Percentiles rank a stretch among this genome's conserved stretches.
These are phyloP conservation scores for Agrotis clavis DNA, from an alignment of 2,888 invertebrate species.

Conservation along the genomic window DNA sequence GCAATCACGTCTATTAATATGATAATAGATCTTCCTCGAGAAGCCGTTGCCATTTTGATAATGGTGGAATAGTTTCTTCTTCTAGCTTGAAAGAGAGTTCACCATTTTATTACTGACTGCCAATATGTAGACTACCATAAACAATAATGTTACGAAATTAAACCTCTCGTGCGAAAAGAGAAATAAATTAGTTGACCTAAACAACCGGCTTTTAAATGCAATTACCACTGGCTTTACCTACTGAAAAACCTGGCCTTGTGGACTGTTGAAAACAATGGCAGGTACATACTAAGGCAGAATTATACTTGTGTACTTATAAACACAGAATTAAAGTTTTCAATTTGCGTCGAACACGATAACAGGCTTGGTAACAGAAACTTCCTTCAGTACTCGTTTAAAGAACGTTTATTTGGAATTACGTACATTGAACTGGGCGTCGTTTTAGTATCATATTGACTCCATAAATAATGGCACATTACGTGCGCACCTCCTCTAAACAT, in stretches of 20 bases:
- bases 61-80: background rate
- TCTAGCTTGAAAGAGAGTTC: background rate
- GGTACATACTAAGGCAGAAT: constrained; percentile 23
- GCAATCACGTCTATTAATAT: background rate
- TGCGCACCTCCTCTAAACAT: background rate
- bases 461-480: background rate
- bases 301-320: constrained; percentile 29
- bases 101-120: background rate
- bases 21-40: background rate
- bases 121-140: background rate
- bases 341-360: constrained; percentile 42
- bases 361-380: constrained; percentile 30
- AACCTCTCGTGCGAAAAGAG: constrained; percentile 21
- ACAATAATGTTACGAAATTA: constrained; percentile 28
- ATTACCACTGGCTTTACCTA: constrained; percentile 15
- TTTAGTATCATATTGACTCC: background rate
- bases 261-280: constrained; percentile 22
- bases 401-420: constrained; percentile 8
- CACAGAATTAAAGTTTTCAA: constrained; percentile 25
- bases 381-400: constrained; percentile 17
- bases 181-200: constrained; percentile 23
- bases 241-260: constrained; percentile 27
- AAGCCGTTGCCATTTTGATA: background rate
- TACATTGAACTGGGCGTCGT: background rate
- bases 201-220: constrained; percentile 18